These are phyloP conservation scores for Acheta domesticus DNA, from an alignment of 2,888 invertebrate species.

Conservation along the genomic window DNA sequence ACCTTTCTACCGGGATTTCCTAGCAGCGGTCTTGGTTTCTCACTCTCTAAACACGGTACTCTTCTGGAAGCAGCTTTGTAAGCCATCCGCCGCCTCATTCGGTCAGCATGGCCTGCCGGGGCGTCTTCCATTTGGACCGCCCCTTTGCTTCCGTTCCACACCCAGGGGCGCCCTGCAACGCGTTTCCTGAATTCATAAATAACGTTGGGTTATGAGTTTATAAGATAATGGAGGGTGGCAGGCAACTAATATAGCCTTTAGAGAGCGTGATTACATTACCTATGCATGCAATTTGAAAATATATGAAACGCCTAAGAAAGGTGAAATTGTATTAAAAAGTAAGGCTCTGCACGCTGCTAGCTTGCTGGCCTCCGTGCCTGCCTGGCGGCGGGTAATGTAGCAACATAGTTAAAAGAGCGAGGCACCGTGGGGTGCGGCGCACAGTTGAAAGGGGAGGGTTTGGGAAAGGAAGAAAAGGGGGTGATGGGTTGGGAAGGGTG, in stretches of 20 bases:
- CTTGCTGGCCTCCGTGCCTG: too few species aligned
- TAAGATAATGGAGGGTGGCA: neutral
- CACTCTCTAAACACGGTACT: too few species aligned
- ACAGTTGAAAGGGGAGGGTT: too few species aligned
- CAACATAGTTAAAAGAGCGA: neutral
- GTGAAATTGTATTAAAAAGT: slow-evolving; percentile 11
- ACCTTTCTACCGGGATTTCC: too few species aligned
- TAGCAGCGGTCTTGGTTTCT: too few species aligned
- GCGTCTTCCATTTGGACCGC: neutral
- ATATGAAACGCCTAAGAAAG: slow-evolving; percentile 6
- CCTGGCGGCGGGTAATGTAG: neutral
- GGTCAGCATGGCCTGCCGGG: too few species aligned
- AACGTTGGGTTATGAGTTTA: neutral
- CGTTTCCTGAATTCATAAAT: neutral
- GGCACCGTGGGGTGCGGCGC: neutral
- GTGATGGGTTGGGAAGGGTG: too few species aligned
- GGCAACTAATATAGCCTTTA: neutral
- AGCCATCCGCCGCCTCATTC: too few species aligned
- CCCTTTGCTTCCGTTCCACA: neutral
- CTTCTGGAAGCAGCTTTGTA: too few species aligned
- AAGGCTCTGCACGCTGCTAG: neutral
- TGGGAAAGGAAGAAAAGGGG: too few species aligned
- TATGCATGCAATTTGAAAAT: slow-evolving; percentile 18
- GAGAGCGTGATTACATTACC: slow-evolving; percentile 10
- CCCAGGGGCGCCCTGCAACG: neutral